Base-by-base conservation (phyloP, 2,888 invertebrate genomes). In the Linnaemya tessellans region DNA sequence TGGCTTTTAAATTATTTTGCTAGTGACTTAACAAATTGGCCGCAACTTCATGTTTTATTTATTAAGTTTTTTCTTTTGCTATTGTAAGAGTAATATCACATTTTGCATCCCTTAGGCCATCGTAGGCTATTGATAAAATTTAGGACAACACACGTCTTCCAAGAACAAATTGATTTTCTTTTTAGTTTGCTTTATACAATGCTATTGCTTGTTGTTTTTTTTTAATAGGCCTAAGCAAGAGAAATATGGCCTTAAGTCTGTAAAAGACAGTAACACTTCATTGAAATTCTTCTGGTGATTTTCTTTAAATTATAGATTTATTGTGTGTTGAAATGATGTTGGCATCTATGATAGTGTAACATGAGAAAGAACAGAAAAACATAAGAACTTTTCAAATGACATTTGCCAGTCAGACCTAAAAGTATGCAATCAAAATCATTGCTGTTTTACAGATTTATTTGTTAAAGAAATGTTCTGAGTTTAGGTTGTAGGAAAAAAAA, bases 261-360 rank as follows among this genome's bases (percentile, higher is more conserved):
- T 41, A 1, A 8, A 15, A 20, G 58, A 13, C 54, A 56, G 43
- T 41, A 56, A 13, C 13, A 75, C 68, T 68, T 81, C 68, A 75
- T 81, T 81, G 81, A 81, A 62, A 81, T 81, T 68, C 74, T 68
- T 25, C 9, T 20, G 60, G 30, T 68, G 68, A 75, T 58, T 68
- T 75, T 51, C 25, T 68, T 54, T 68, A 38, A 62, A 81, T 74
- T 74, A 74, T 74, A 62, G 68, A 75, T 68, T 74, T 75, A 73
- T 74, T 80, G 67, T 81, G 67, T 75, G 81, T 62, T 75, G 81
- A 81, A 68, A 75, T 75, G 25, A 64, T 64, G 68, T 22, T 56
- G 62, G 43, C 18, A 70, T 22, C 20, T 41, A 25, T 54, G 79
- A 64, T 70, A 70, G n/a, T 25, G 22, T 41, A 30, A 3, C 20